Evolutionary conservation across 2,797 vertebrate species (phyloP).

Genomic region (Gymnodraco acuticeps): DNA sequence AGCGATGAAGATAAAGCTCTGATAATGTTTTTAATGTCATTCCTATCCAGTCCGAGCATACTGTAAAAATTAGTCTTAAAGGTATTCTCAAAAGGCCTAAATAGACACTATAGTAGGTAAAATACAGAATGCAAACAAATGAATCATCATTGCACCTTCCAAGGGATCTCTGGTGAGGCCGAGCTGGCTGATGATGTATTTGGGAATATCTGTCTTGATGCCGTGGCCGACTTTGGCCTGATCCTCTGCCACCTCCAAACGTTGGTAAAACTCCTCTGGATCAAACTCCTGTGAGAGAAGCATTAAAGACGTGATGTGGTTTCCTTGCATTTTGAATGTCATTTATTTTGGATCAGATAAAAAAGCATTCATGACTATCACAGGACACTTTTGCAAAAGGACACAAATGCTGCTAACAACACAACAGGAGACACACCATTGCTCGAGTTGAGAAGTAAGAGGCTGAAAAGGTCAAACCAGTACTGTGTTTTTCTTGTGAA

Average conservation of each 20-base stretch:
- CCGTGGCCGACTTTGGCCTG: slow-evolving; percentile 93
- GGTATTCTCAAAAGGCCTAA: background rate
- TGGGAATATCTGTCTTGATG: slow-evolving; percentile 94
- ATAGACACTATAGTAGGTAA: background rate
- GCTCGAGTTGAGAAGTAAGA: background rate
- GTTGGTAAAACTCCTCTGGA: slow-evolving; percentile 95
- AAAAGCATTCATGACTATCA: background rate
- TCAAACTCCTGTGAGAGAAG: slow-evolving; percentile 90
- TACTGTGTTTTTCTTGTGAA: background rate
- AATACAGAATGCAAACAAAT: background rate
- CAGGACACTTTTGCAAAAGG: background rate
- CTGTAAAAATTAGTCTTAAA: background rate
- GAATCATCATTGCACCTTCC: slow-evolving; percentile 84
- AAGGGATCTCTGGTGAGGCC: slow-evolving; percentile 94
- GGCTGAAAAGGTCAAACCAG: background rate
- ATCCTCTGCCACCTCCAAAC: slow-evolving; percentile 93
- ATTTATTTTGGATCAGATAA: background rate
- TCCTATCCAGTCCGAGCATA: background rate
- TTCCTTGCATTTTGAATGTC: background rate
- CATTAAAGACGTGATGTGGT: background rate
- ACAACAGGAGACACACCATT: background rate
- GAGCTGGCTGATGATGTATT: slow-evolving; percentile 94
- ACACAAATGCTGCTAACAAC: background rate
- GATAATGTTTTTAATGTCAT: no score
- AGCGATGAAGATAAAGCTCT: background rate